Conservation (phyloP, 2,888 invertebrate species). For the Timandra comae region DNA sequence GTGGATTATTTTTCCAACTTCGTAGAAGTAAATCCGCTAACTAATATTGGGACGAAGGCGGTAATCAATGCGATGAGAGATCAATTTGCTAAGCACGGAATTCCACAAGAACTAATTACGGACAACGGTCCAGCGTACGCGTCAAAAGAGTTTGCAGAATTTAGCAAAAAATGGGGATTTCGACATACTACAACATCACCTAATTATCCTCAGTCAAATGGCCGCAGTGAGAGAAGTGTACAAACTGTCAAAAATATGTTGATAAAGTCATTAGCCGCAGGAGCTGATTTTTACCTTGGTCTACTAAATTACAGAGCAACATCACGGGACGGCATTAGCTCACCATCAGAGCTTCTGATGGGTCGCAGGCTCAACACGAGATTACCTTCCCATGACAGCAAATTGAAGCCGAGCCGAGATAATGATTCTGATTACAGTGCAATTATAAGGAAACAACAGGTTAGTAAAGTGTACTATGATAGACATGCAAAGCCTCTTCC, state of each 20-base stretch:
- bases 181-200: conserved; percentile 6
- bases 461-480: neutral
- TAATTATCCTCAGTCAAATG: conserved; percentile 7
- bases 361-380: neutral
- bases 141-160: conserved; percentile 6
- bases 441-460: neutral
- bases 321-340: neutral
- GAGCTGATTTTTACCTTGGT: conserved; percentile 1
- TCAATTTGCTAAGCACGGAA: conserved; percentile 13
- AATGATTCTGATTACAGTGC: neutral
- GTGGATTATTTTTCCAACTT: conserved; percentile 20
- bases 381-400: neutral
- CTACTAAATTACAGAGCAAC: conserved; percentile 5
- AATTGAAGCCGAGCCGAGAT: neutral
- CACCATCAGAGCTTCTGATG: conserved; percentile 5
- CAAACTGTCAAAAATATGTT: conserved; percentile 8
- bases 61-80: conserved; percentile 13
- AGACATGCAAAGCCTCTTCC: neutral
- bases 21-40: conserved; percentile 9
- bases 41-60: neutral
- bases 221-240: conserved; percentile 8
- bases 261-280: conserved; percentile 2
- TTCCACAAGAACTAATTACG: conserved; percentile 10
- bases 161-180: conserved; percentile 5
- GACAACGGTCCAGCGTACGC: conserved; percentile 14